A percentile compares a stretch with the other conserved stretches of the same genome.
Evolutionary conservation across 2,797 vertebrate species (phyloP).

Genomic region (Rhincodon typus): DNA sequence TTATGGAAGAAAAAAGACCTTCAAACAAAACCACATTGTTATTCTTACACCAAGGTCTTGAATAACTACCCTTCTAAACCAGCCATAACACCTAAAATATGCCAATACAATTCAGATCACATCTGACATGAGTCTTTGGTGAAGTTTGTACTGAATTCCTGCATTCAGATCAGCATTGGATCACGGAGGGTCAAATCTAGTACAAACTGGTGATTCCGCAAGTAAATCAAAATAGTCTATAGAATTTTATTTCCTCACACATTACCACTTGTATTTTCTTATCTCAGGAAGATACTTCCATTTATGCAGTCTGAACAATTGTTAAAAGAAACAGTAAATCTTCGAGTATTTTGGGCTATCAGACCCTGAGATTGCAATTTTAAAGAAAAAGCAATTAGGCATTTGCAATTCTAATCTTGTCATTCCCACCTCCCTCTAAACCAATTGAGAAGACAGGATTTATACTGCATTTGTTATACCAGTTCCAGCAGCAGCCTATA

Average conservation of each 20-base stretch:
- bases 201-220: not conserved
- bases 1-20: not conserved
- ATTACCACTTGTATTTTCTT: not conserved
- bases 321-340: not conserved
- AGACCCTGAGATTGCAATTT: not conserved
- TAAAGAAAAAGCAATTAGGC: not conserved
- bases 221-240: not conserved
- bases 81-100: not conserved
- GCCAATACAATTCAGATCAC: no score
- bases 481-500: not conserved
- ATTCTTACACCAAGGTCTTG: not conserved
- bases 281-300: not conserved
- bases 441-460: not conserved
- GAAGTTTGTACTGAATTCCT: not conserved
- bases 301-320: not conserved
- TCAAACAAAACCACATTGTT: not conserved
- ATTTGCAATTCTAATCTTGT: not conserved
- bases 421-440: not conserved
- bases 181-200: not conserved
- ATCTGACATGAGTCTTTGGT: not conserved
- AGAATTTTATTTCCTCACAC: not conserved
- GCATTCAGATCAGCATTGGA: not conserved
- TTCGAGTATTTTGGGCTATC: not conserved
- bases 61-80: not conserved
- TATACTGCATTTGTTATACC: not conserved